These are phyloP conservation scores for Heliconius melpomene DNA, from an alignment of 1,140 invertebrate genomes.

Conservation along the genomic window DNA sequence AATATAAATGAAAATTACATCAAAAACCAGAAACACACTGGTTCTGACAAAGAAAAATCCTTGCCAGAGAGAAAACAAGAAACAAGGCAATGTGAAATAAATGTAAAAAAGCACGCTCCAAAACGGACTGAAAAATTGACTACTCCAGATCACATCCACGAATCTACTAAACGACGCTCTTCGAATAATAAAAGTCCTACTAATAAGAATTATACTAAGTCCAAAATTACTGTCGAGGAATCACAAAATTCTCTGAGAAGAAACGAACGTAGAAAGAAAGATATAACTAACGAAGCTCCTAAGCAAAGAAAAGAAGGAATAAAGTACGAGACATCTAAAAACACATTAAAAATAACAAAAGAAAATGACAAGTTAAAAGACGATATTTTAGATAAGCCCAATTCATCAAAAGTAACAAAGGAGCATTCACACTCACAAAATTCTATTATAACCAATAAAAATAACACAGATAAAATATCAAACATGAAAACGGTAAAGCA, in stretches of 20 bases:
- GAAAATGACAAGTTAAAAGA: constrained; percentile 20
- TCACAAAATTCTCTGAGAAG: not conserved
- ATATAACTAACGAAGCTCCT: not conserved
- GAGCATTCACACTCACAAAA: constrained; percentile 4
- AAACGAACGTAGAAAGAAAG: constrained; percentile 7
- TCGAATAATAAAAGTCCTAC: constrained; percentile 15
- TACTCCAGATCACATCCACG: constrained; percentile 34
- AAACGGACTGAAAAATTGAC: constrained; percentile 42
- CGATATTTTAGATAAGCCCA: not conserved
- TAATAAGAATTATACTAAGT: constrained; percentile 8
- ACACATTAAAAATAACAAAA: constrained; percentile 1
- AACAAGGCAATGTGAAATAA: constrained; percentile 3
- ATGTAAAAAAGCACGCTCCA: constrained; percentile 20
- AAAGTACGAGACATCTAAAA: constrained; percentile 18
- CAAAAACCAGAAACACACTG: not conserved
- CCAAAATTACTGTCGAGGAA: not conserved
- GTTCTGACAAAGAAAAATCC: not conserved
- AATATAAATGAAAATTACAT: constrained; percentile 2
- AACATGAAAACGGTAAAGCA: constrained; percentile 37
- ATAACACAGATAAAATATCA: constrained; percentile 36
- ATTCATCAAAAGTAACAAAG: not conserved
- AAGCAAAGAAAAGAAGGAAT: constrained; percentile 1
- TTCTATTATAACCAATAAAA: not conserved
- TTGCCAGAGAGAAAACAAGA: constrained; percentile 16
- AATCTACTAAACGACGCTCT: constrained; percentile 7